A percentile compares a stretch with the other conserved stretches of the same genome.
phyloP scores from a whole-genome alignment of 2,888 invertebrate species.

The Mesoligia furuncula region DNA sequence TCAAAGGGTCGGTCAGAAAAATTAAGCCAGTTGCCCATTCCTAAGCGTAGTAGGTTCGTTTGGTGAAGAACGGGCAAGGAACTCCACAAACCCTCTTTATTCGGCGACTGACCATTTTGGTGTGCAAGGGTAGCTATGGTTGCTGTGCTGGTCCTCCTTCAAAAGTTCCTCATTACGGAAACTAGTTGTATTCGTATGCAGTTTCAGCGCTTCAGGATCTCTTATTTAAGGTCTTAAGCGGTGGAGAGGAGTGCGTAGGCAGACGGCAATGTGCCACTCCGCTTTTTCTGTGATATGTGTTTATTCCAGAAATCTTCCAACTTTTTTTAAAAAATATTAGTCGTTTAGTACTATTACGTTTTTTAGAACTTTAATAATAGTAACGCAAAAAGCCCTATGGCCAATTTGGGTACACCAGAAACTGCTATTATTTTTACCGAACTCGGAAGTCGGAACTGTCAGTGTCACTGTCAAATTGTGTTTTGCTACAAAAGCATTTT shows the following conservation, averaged over 20 bases:
- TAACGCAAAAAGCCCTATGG: background rate
- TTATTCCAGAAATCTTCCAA: background rate
- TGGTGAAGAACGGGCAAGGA: too few species aligned
- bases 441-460: background rate
- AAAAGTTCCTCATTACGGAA: too few species aligned
- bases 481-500: slow-evolving; percentile 34
- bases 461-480: slow-evolving; percentile 27
- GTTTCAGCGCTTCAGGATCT: too few species aligned
- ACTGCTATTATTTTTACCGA: background rate
- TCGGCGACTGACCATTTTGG: too few species aligned
- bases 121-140: too few species aligned
- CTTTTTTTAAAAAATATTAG: background rate
- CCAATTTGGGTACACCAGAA: background rate
- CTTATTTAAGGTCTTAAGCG: too few species aligned
- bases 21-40: too few species aligned
- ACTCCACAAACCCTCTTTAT: too few species aligned
- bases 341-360: slow-evolving; percentile 20
- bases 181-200: too few species aligned
- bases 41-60: too few species aligned
- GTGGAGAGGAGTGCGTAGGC: background rate
- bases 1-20: too few species aligned
- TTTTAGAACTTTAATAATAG: background rate
- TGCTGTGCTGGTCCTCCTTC: too few species aligned
- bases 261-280: background rate
- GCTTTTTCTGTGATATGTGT: background rate